A percentile compares a stretch with the other conserved stretches of the same genome.
phyloP scores from a whole-genome alignment of 2,797 vertebrate genomes.

The Aphelocoma californica region DNA sequence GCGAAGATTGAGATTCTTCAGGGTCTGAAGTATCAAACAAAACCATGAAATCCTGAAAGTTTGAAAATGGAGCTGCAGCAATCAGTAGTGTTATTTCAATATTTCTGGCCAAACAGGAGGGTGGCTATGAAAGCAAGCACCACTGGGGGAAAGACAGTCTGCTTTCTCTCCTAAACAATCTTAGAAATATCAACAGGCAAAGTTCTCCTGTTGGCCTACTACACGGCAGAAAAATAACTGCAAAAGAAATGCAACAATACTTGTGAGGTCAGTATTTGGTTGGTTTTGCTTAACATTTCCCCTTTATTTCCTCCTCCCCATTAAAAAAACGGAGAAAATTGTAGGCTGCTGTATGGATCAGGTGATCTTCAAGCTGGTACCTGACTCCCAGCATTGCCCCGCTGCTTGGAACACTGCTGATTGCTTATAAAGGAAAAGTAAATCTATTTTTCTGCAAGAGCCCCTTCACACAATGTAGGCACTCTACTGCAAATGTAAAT shows the following conservation, averaged over 20 bases:
- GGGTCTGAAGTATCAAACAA: not conserved
- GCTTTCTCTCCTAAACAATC: not conserved
- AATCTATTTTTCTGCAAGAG: constrained; percentile 28
- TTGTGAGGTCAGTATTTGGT: not conserved
- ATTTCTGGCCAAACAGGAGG: not conserved
- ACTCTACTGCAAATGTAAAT: constrained; percentile 26
- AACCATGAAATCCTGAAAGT: not conserved
- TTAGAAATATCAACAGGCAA: not conserved
- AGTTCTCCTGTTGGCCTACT: not conserved
- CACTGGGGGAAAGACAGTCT: not conserved
- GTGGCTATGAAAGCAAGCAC: not conserved
- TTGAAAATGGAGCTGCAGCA: not conserved
- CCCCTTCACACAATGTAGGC: not conserved
- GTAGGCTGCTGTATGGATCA: not conserved
- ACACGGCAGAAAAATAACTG: not conserved
- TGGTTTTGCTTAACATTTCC: not conserved
- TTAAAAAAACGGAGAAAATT: not conserved
- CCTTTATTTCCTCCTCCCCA: not conserved
- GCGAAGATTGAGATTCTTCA: not conserved
- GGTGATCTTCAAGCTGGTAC: constrained; percentile 19
- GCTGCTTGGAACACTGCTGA: not conserved
- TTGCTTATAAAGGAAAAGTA: not conserved
- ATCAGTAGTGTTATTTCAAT: not conserved
- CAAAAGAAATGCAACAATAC: not conserved
- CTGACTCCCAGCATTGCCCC: not conserved